These are phyloP conservation scores for rat (Rattus norvegicus) DNA, from an alignment of 2,113 vertebrate genomes.

Conservation along the genomic window GRCr8 NC_086037.1:60370001-60370500, in stretches of 20 bases:
- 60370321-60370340: neutral
- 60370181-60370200: neutral
- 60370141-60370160: neutral
- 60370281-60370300: neutral
- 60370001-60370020: neutral
- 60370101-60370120: neutral
- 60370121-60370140: no score
- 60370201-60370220: neutral
- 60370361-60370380: no score
- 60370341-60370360: fast-evolving
- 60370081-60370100: fast-evolving
- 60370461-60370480: neutral
- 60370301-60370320: neutral
- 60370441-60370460: neutral
- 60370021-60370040: neutral
- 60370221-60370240: neutral
- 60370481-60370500: neutral
- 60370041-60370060: neutral
- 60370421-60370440: neutral
- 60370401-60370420: neutral
- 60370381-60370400: neutral
- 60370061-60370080: neutral
- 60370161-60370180: neutral
- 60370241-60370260: neutral
- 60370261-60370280: neutral